Conservation (phyloP, 2,888 invertebrate genomes). For the Lasioglossum pauxillum region DNA sequence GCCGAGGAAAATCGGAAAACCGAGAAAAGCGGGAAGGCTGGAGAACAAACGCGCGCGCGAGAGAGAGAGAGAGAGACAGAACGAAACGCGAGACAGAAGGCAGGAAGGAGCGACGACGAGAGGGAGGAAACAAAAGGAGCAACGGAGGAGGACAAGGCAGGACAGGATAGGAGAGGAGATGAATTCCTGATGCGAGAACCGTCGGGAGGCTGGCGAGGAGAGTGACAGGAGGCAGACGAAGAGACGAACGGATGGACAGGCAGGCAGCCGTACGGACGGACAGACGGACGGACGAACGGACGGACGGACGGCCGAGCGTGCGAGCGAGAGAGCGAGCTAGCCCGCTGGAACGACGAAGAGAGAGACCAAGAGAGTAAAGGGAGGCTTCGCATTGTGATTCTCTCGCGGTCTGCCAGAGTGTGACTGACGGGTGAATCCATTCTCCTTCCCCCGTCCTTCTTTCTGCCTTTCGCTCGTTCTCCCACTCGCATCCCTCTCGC, state of each 20-base stretch:
- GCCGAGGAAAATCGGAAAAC: not conserved
- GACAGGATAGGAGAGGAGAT: conserved; percentile 73
- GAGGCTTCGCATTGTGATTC: conserved; percentile 81
- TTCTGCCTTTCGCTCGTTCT: conserved; percentile 53
- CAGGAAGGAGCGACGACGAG: conserved; percentile 2
- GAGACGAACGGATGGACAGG: conserved; percentile 81
- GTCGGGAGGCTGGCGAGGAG: conserved; percentile 78
- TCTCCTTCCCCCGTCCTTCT: conserved; percentile 71
- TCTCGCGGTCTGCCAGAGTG: conserved; percentile 81
- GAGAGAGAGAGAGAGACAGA: not conserved
- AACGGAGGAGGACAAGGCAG: conserved; percentile 70
- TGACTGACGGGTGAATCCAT: conserved; percentile 84
- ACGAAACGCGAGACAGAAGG: not conserved
- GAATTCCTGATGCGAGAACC: conserved; percentile 74
- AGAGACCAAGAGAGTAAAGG: conserved; percentile 64
- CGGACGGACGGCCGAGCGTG: conserved; percentile 66
- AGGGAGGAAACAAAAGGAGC: conserved; percentile 74
- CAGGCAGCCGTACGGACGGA: conserved; percentile 78
- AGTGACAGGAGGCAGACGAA: conserved; percentile 81
- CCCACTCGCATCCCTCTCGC: conserved; percentile 38
- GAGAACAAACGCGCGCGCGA: not conserved
- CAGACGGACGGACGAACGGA: conserved; percentile 75
- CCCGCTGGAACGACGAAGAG: conserved; percentile 66
- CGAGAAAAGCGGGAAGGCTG: conserved; percentile 3
- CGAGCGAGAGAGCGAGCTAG: conserved; percentile 73